Evolutionary conservation across 2,888 invertebrate species (phyloP).

Genomic region (Heliconius ismenius): DNA sequence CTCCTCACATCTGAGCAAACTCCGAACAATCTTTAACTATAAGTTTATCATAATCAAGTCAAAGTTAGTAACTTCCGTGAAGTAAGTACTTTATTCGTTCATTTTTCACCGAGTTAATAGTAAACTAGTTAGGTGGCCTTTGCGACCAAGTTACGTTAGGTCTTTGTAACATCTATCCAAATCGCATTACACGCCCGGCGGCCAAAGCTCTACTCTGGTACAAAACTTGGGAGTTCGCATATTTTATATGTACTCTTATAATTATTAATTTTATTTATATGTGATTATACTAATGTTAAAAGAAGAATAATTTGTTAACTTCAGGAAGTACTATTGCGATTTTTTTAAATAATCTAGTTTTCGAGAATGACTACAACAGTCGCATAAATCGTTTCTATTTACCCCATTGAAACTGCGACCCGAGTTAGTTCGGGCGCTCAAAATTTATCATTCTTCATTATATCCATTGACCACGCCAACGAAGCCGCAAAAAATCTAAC

Average conservation of each 20-base stretch:
- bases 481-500: background rate
- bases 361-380: background rate
- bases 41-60: constrained; percentile 30
- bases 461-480: background rate
- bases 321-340: background rate
- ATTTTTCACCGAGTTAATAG: constrained; percentile 50
- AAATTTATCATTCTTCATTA: background rate
- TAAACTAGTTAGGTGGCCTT: constrained; percentile 58
- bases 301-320: background rate
- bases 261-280: background rate
- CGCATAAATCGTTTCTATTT: background rate
- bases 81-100: constrained; percentile 38
- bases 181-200: constrained; percentile 59
- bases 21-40: constrained; percentile 18
- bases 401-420: too few relatives aligned
- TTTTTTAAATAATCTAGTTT: background rate
- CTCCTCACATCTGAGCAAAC: constrained; percentile 9
- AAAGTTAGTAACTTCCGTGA: constrained; percentile 37
- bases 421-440: background rate
- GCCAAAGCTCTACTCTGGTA: constrained; percentile 42
- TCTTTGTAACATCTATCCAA: constrained; percentile 69
- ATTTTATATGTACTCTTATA: background rate
- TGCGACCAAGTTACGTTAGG: constrained; percentile 49
- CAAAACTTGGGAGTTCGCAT: constrained; percentile 34
- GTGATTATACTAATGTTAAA: background rate